Evolutionary conservation across 1,140 invertebrate genomes (phyloP).

Genomic region (Heterodera carotae): DNA sequence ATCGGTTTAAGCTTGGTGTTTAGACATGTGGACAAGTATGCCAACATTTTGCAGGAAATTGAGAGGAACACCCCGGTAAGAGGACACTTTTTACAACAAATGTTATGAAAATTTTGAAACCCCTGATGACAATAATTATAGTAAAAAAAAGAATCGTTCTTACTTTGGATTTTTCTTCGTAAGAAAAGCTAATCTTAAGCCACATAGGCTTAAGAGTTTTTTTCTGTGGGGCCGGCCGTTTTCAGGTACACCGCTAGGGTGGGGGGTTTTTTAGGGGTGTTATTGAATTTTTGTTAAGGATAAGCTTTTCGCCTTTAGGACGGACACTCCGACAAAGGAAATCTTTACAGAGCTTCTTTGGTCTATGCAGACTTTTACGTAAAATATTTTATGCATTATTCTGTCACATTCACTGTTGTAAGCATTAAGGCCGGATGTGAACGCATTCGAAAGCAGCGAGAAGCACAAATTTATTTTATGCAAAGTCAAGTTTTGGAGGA

Average conservation of each 20-base stretch:
- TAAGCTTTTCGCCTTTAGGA: too few species aligned
- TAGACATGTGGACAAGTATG: constrained; percentile 88
- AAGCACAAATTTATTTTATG: constrained; percentile 90
- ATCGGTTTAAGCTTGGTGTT: constrained; percentile 91
- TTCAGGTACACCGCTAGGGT: too few species aligned
- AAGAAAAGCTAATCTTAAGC: too few species aligned
- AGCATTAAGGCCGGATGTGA: constrained; percentile 76
- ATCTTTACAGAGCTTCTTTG: constrained; percentile 86
- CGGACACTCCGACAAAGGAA: constrained; percentile 88
- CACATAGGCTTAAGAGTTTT: too few species aligned
- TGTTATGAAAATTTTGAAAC: too few species aligned
- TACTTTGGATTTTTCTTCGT: too few species aligned
- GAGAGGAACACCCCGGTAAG: constrained; percentile 76
- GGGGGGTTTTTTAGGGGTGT: too few species aligned
- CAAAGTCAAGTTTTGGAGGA: constrained; percentile 81
- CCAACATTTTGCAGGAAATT: constrained; percentile 81
- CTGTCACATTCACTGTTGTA: background rate
- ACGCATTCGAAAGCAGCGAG: constrained; percentile 85
- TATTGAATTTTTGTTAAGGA: too few species aligned
- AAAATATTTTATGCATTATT: constrained; percentile 65
- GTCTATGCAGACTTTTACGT: constrained; percentile 93
- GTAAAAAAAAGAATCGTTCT: too few species aligned
- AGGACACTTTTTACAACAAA: background rate
- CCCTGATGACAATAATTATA: too few species aligned
- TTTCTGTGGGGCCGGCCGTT: too few species aligned